A percentile compares a stretch with the other conserved stretches of the same genome.
Evolutionary conservation across 2,888 invertebrate species (phyloP).

Genomic region (Papilio protenor): DNA sequence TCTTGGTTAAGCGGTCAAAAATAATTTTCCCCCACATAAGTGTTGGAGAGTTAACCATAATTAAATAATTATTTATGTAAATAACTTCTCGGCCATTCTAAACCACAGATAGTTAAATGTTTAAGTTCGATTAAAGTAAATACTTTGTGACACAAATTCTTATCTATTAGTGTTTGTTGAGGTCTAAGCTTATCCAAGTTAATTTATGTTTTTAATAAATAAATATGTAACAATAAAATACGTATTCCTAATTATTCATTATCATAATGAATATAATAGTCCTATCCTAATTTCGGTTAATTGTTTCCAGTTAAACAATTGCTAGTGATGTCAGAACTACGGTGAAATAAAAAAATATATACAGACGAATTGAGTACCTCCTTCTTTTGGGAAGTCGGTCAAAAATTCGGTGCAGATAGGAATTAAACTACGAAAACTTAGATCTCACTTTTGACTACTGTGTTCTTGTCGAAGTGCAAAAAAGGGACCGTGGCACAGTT

Average conservation of each 20-base stretch:
- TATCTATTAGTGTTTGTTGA: not conserved
- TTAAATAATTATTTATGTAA: conserved; percentile 22
- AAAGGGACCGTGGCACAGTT: conserved; percentile 23
- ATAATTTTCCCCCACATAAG: not conserved
- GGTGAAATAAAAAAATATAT: not conserved
- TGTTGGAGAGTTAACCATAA: conserved; percentile 5
- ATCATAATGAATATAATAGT: conserved; percentile 2
- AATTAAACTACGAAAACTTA: not conserved
- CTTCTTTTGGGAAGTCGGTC: no score
- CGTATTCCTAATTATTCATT: not conserved
- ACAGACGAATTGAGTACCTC: no score
- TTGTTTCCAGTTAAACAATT: conserved; percentile 3
- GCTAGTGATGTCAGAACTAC: not conserved
- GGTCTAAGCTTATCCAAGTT: not conserved
- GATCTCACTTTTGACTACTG: not conserved
- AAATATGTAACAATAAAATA: not conserved
- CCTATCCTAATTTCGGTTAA: not conserved
- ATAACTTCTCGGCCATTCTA: conserved; percentile 21
- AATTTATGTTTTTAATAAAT: not conserved
- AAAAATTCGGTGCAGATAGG: not conserved
- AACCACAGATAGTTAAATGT: conserved; percentile 25
- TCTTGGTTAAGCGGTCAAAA: conserved; percentile 33
- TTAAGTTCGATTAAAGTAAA: conserved; percentile 10
- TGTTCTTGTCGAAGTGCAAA: not conserved
- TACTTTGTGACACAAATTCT: conserved; percentile 26